Evolutionary conservation across 2,113 vertebrate genomes (phyloP).

Genomic region (Hyaena hyaena): DNA sequence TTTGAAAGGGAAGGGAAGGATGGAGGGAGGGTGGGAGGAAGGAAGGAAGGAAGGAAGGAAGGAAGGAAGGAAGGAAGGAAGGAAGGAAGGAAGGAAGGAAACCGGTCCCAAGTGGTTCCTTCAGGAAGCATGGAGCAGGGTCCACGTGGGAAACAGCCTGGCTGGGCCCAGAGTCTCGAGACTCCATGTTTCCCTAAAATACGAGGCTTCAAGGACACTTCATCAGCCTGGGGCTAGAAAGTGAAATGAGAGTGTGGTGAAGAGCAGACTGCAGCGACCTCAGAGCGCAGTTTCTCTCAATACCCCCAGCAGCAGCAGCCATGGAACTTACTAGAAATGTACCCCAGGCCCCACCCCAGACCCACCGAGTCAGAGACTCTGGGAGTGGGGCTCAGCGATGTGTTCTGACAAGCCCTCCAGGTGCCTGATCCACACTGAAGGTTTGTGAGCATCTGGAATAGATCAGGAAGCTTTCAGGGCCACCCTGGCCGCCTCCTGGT

Average conservation of each 20-base stretch:
- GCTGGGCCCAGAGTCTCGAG: background rate
- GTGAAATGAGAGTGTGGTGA: background rate
- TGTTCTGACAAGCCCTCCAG: background rate
- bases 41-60: too few relatives aligned
- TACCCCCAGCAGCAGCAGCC: background rate
- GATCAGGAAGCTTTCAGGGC: background rate
- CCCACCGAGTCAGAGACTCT: background rate
- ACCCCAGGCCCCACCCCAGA: background rate
- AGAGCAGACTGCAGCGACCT: background rate
- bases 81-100: background rate
- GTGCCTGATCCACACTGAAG: background rate
- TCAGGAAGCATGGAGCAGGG: background rate
- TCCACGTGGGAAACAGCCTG: background rate
- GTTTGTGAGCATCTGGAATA: background rate
- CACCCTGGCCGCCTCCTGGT: background rate
- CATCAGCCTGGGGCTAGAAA: background rate
- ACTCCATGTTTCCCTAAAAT: background rate
- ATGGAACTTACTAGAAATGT: background rate
- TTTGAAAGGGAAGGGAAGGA: too few relatives aligned
- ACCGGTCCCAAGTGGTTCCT: background rate
- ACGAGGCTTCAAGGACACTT: background rate
- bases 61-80: too few relatives aligned
- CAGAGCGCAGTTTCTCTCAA: accelerated
- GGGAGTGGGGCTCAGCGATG: too few relatives aligned
- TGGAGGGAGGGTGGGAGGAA: too few relatives aligned